phyloP scores from a whole-genome alignment of 2,888 invertebrate species.

The Sturmia bella region DNA sequence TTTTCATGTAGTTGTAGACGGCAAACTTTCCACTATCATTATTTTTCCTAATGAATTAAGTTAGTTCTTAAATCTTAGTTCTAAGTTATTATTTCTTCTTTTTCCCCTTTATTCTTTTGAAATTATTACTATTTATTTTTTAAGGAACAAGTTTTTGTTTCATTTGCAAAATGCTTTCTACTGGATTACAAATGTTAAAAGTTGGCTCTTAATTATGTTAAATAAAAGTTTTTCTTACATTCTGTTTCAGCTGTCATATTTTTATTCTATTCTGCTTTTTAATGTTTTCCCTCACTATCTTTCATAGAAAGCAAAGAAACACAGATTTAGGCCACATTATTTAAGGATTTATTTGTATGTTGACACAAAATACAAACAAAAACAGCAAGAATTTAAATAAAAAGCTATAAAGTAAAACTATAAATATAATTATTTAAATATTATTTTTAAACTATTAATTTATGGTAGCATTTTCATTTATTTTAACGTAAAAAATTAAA shows the following conservation, averaged over 20 bases:
- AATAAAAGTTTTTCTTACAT: constrained; percentile 56
- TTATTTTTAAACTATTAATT: neutral
- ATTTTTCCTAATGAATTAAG: constrained; percentile 67
- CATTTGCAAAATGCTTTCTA: constrained; percentile 61
- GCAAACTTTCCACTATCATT: constrained; percentile 58
- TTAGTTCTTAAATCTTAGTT: constrained; percentile 60
- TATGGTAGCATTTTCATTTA: neutral
- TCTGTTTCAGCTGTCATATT: constrained; percentile 43
- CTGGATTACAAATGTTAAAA: constrained; percentile 68
- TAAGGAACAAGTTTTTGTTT: constrained; percentile 39
- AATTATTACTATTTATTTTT: constrained; percentile 4
- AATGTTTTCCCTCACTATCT: constrained; percentile 4
- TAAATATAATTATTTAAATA: constrained; percentile 23
- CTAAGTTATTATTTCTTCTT: constrained; percentile 3
- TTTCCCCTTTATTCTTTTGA: constrained; percentile 6
- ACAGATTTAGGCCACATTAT: constrained; percentile 62
- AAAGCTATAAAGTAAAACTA: neutral
- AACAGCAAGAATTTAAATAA: no score
- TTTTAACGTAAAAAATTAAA: neutral
- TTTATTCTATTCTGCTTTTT: neutral
- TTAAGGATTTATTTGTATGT: constrained; percentile 33
- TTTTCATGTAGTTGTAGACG: constrained; percentile 22
- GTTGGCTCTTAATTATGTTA: constrained; percentile 68
- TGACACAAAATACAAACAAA: constrained; percentile 4
- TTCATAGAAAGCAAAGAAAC: constrained; percentile 1